A percentile compares a stretch with the other conserved stretches of the same genome.
Evolutionary conservation across 2,888 invertebrate species (phyloP).

Genomic region (Protodeltote pygarga): DNA sequence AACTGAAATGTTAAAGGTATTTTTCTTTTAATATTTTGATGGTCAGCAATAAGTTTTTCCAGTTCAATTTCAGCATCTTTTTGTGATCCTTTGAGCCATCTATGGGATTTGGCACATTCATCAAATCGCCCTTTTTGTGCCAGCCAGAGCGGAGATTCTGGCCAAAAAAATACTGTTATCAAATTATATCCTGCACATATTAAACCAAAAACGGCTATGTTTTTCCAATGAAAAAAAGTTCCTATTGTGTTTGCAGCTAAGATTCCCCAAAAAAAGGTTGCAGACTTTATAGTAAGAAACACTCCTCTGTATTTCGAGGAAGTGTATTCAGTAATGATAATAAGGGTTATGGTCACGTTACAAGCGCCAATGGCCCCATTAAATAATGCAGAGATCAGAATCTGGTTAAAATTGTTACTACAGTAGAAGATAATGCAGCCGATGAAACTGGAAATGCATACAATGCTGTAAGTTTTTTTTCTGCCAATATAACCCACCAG

Average conservation of each 20-base stretch:
- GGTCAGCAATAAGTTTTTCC: constrained; percentile 11
- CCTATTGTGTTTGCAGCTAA: constrained; percentile 50
- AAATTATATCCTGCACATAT: constrained; percentile 33
- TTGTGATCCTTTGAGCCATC: constrained; percentile 45
- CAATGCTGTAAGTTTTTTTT: constrained; percentile 27
- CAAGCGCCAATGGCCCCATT: constrained; percentile 34
- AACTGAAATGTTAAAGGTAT: not conserved
- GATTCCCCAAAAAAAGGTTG: constrained; percentile 35
- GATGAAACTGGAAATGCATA: constrained; percentile 21
- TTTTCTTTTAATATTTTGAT: constrained; percentile 7
- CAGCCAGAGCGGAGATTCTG: constrained; percentile 57
- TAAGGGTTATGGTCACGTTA: constrained; percentile 16
- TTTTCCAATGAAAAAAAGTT: constrained; percentile 55
- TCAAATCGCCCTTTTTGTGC: constrained; percentile 24
- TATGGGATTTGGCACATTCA: constrained; percentile 33
- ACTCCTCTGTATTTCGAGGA: constrained; percentile 41
- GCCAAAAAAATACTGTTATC: constrained; percentile 39
- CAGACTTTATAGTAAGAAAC: constrained; percentile 48
- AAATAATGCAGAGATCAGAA: constrained; percentile 48
- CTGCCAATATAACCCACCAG: constrained; percentile 28
- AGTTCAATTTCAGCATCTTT: constrained; percentile 33
- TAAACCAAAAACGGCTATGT: constrained; percentile 45
- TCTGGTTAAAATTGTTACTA: constrained; percentile 37
- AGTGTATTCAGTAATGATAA: constrained; percentile 24
- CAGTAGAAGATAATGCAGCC: constrained; percentile 39